Conservation (phyloP, 2,797 vertebrate species). For the Acipenser ruthenus region DNA sequence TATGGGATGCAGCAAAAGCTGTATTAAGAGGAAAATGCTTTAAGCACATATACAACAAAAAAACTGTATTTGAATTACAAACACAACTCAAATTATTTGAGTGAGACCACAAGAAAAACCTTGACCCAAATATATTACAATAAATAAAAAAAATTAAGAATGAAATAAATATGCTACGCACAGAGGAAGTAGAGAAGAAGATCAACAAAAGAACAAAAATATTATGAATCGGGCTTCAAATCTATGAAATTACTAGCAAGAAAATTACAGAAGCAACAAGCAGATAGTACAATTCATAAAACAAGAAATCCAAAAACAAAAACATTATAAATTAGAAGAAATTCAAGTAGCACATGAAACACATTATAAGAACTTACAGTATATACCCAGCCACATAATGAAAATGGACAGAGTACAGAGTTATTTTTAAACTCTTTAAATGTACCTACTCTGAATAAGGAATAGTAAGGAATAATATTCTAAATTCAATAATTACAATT, state of each 20-base stretch:
- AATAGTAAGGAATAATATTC: constrained; percentile 23
- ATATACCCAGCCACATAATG: constrained; percentile 4
- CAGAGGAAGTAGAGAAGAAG: constrained; percentile 19
- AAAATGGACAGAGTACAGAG: not conserved
- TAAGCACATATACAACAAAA: too few relatives aligned
- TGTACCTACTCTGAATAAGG: constrained; percentile 9
- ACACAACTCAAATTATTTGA: too few relatives aligned
- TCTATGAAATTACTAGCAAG: constrained; percentile 13
- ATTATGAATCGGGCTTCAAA: constrained; percentile 14
- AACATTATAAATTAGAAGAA: not conserved
- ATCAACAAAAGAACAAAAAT: constrained; percentile 2
- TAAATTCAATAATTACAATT: constrained; percentile 18
- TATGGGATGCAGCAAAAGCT: too few relatives aligned
- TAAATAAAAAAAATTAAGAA: constrained; percentile 1
- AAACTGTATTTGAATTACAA: too few relatives aligned
- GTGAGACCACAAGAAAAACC: too few relatives aligned
- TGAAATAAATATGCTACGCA: constrained; percentile 4
- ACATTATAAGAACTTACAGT: constrained; percentile 9
- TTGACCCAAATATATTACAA: too few relatives aligned
- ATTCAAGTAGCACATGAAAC: constrained; percentile 17
- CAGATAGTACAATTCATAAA: constrained; percentile 15
- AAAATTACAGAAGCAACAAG: constrained; percentile 21
- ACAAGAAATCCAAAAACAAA: constrained; percentile 13
- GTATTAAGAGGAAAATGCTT: too few relatives aligned
- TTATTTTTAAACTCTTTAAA: not conserved